A percentile compares a stretch with the other conserved stretches of the same genome.
Evolutionary conservation across 92 coral and sea anemone species (phyloP).

Genomic region (Pocillopora meandrina): DNA sequence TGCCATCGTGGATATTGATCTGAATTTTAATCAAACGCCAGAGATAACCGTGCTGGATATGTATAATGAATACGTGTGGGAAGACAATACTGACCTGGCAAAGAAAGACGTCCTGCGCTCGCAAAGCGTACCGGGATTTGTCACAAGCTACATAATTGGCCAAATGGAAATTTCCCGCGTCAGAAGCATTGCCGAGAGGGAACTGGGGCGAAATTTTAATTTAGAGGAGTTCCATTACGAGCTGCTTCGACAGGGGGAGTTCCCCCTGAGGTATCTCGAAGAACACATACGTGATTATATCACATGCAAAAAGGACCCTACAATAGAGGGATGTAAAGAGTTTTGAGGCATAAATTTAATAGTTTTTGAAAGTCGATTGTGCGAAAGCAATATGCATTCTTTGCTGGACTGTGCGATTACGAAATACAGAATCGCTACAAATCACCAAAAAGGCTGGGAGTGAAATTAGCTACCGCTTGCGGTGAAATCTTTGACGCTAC

Average conservation of each 20-base stretch:
- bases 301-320: slow-evolving; percentile 44
- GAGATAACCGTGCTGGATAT: slow-evolving; percentile 27
- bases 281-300: slow-evolving; percentile 47
- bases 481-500: too few relatives aligned
- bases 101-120: slow-evolving; percentile 50
- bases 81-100: slow-evolving; percentile 13
- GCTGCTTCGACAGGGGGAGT: slow-evolving; percentile 68
- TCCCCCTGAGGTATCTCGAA: slow-evolving; percentile 54
- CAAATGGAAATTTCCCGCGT: slow-evolving; percentile 50
- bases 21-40: slow-evolving; percentile 24
- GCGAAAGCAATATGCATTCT: too few relatives aligned
- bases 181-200: slow-evolving; percentile 50
- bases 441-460: too few relatives aligned
- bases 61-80: slow-evolving; percentile 52
- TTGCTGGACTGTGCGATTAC: not conserved
- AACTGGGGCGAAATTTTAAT: slow-evolving; percentile 57
- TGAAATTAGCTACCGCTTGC: too few relatives aligned
- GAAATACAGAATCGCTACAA: too few relatives aligned
- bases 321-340: slow-evolving; percentile 13
- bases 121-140: slow-evolving; percentile 50
- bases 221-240: slow-evolving; percentile 70
- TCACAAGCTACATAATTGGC: slow-evolving; percentile 61
- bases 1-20: slow-evolving; percentile 63
- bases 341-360: not conserved
- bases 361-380: not conserved